A percentile compares a stretch with the other conserved stretches of the same genome.
Conservation (phyloP, 2,113 vertebrate genomes). For the Zeus faber region DNA sequence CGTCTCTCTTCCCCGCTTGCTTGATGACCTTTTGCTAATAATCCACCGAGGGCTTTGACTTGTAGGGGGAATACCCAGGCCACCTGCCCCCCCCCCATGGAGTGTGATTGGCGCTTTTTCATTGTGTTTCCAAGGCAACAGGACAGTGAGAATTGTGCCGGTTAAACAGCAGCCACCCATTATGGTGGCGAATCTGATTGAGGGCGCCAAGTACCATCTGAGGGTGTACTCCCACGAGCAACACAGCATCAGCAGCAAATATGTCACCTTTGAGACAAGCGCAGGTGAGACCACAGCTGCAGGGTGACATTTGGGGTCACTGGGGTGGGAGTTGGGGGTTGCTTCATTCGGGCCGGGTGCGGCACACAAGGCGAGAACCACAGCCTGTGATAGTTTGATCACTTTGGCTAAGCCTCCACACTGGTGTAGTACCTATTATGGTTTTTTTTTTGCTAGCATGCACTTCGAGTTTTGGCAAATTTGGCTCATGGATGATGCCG, state of each 20-base stretch:
- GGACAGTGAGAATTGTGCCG: constrained; percentile 80
- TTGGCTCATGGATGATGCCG: too few relatives aligned
- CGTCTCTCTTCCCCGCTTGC: constrained; percentile 5
- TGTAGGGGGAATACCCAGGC: too few relatives aligned
- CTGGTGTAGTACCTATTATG: too few relatives aligned
- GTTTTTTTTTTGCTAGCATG: too few relatives aligned
- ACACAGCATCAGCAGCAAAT: constrained; percentile 84
- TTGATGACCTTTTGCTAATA: constrained; percentile 7
- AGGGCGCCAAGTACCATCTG: constrained; percentile 90
- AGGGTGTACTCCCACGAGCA: constrained; percentile 91
- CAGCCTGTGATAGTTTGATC: too few relatives aligned
- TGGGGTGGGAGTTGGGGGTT: too few relatives aligned
- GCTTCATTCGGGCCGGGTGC: too few relatives aligned
- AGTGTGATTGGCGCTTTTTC: constrained; percentile 69
- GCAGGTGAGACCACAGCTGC: constrained; percentile 86
- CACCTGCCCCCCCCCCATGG: constrained; percentile 43
- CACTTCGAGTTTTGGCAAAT: too few relatives aligned
- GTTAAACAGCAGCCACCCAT: constrained; percentile 83
- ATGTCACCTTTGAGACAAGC: constrained; percentile 92
- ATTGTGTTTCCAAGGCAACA: constrained; percentile 85
- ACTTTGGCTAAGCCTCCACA: too few relatives aligned
- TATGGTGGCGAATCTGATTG: constrained; percentile 87
- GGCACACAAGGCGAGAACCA: too few relatives aligned
- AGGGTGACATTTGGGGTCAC: neutral
- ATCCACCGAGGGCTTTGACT: too few relatives aligned